phyloP scores from a whole-genome alignment of 1,140 invertebrate species.

The Mactra quadrangularis region DNA sequence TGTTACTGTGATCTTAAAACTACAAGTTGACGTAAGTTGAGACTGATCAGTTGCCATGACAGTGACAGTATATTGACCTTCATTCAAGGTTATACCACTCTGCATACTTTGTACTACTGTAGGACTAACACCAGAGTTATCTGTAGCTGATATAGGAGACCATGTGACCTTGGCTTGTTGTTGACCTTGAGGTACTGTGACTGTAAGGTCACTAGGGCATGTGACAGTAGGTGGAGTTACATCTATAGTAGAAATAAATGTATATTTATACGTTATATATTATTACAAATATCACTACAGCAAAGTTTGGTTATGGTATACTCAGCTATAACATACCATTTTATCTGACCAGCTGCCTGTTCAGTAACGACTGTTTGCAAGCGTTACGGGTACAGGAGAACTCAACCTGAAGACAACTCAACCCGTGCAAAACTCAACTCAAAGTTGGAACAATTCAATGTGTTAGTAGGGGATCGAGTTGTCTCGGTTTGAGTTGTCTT shows the following conservation, averaged over 20 bases:
- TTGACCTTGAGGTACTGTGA: constrained; percentile 57
- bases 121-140: constrained; percentile 64
- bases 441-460: too few relatives aligned
- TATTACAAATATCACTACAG: too few relatives aligned
- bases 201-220: constrained; percentile 62
- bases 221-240: constrained; percentile 56
- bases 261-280: too few relatives aligned
- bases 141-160: constrained; percentile 52
- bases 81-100: constrained; percentile 64
- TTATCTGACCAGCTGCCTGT: too few relatives aligned
- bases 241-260: constrained; percentile 55
- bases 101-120: constrained; percentile 63
- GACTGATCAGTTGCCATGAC: constrained; percentile 65
- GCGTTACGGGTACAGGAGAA: too few relatives aligned
- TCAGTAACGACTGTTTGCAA: too few relatives aligned
- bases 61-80: constrained; percentile 67
- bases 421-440: too few relatives aligned
- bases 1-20: constrained; percentile 68
- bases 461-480: too few relatives aligned
- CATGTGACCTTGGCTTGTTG: constrained; percentile 65
- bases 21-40: constrained; percentile 62
- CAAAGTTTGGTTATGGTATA: too few relatives aligned
- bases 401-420: too few relatives aligned
- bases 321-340: too few relatives aligned
- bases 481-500: too few relatives aligned